Evolutionary conservation across 2,113 vertebrate genomes (phyloP), one percentile per base, ranked within the genome.

Genomic region (Sander lucioperca): DNA sequence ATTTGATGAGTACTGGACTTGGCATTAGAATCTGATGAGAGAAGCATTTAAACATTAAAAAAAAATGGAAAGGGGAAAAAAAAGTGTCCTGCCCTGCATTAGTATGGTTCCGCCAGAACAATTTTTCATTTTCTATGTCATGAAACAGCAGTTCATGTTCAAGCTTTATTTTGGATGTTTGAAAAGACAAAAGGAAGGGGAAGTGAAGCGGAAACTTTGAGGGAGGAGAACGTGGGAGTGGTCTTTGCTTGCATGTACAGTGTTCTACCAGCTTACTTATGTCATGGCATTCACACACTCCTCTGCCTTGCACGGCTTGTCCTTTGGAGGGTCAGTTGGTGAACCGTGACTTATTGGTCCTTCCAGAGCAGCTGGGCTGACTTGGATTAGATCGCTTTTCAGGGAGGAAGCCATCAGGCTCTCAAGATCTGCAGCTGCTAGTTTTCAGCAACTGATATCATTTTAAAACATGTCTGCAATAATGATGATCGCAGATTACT

Each of bases 21-120:
- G 76, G 75, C 79, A 74, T 70, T 57, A 36, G 59, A 87, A 85
- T 85, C 18, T 89, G 89, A 88, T 86, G 86, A 90, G 79, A 86
- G 65, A 88, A 84, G 88, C 82, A 79, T 77, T 87, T 82, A 80
- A 85, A 86, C 9, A 83, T 86, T 27, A 27, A 87, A 54, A 86
- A 77, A 70, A 74, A 65, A 33, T 84, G 85, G 19, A 11, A 45
- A 83, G 53, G 16, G 45, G n/a, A 71, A 77, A 58, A 65, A 77
- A 21, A 27, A 27, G 15, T 67, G 66, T 43, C 14, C 27, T 51
- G 33, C 21, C 5, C 1, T 30, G 47, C 48, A 93, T 92, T 84
- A 86, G 87, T 89, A 74, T 25, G 19, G 71, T 73, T 87, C 67
- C 57, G 39, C 54, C 68, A 77, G 61, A 84, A n/a, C 45, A 74